Percentiles rank a stretch among this genome's conserved stretches.
Conservation (phyloP, 1,140 invertebrate species). For the Dinothrombium tinctorium region DNA sequence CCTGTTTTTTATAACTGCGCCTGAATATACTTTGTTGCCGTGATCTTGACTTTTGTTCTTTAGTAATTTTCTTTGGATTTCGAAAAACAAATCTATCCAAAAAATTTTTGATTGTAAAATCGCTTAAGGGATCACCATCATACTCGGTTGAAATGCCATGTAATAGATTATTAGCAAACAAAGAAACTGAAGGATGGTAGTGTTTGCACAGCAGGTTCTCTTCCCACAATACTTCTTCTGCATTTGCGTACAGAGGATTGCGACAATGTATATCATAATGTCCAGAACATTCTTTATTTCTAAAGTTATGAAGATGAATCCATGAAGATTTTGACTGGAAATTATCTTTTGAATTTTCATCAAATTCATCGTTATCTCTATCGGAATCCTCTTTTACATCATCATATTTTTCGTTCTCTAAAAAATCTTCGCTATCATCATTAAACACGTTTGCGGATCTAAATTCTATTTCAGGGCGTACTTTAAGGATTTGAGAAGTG, state of each 20-base stretch:
- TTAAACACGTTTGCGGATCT: slow-evolving; percentile 2
- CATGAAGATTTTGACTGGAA: slow-evolving; percentile 16
- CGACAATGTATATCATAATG: slow-evolving; percentile 44
- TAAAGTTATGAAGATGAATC: slow-evolving; percentile 17
- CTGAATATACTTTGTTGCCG: slow-evolving; percentile 4
- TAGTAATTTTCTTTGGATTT: slow-evolving; percentile 59
- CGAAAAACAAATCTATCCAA: slow-evolving; percentile 84
- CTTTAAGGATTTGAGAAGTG: slow-evolving; percentile 39
- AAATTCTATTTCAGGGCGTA: slow-evolving; percentile 18
- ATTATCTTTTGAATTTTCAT: slow-evolving; percentile 8
- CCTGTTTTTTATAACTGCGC: neutral
- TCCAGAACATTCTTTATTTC: slow-evolving; percentile 9
- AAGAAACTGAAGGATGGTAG: slow-evolving; percentile 67
- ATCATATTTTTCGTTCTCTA: too few species aligned
- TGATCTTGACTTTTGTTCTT: slow-evolving; percentile 12
- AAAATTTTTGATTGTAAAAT: slow-evolving; percentile 69
- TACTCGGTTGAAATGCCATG: slow-evolving; percentile 41
- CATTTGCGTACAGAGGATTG: slow-evolving; percentile 59
- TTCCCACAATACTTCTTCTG: slow-evolving; percentile 43
- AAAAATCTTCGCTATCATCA: neutral
- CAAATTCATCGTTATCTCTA: slow-evolving; percentile 22
- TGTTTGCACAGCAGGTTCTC: slow-evolving; percentile 41
- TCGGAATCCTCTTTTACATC: slow-evolving; percentile 10
- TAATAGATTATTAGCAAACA: slow-evolving; percentile 63
- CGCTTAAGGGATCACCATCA: slow-evolving; percentile 68